A percentile compares a stretch with the other conserved stretches of the same genome.
These are phyloP conservation scores for Agriotes lineatus DNA, from an alignment of 2,888 invertebrate genomes.

Conservation along the genomic window DNA sequence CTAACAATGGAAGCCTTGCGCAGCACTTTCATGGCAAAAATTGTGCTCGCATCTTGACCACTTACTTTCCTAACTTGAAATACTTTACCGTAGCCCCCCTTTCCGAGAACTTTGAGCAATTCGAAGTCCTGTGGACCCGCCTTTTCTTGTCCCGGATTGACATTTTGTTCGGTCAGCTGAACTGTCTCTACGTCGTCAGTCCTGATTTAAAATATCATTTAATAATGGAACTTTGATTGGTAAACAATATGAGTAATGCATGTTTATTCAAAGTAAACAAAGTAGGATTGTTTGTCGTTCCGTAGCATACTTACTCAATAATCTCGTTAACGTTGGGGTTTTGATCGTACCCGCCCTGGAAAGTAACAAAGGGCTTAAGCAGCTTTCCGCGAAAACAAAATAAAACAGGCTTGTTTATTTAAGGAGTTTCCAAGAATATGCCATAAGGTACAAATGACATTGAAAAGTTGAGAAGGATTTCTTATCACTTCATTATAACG, in stretches of 20 bases:
- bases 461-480: slow-evolving; percentile 8
- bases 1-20: slow-evolving; percentile 98
- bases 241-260: slow-evolving; percentile 13
- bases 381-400: slow-evolving; percentile 32
- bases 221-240: not conserved
- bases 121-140: slow-evolving; percentile 98
- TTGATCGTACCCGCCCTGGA: slow-evolving; percentile 84
- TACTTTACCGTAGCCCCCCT: slow-evolving; percentile 99
- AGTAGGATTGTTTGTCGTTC: not conserved
- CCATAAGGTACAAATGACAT: slow-evolving; percentile 36
- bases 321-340: slow-evolving; percentile 82
- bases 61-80: slow-evolving; percentile 94
- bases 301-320: slow-evolving; percentile 78
- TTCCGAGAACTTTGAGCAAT: slow-evolving; percentile 94
- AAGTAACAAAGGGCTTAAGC: slow-evolving; percentile 62
- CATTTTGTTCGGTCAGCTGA: slow-evolving; percentile 77
- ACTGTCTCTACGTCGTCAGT: slow-evolving; percentile 77
- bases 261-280: slow-evolving; percentile 25
- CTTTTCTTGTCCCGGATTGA: slow-evolving; percentile 90
- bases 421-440: slow-evolving; percentile 18
- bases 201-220: slow-evolving; percentile 46
- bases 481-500: slow-evolving; percentile 11
- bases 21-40: slow-evolving; percentile 99
- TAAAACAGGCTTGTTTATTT: slow-evolving; percentile 32
- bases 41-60: slow-evolving; percentile 90